Conservation (phyloP, 2,797 vertebrate species). For the Pipistrellus pygmaeus region DNA sequence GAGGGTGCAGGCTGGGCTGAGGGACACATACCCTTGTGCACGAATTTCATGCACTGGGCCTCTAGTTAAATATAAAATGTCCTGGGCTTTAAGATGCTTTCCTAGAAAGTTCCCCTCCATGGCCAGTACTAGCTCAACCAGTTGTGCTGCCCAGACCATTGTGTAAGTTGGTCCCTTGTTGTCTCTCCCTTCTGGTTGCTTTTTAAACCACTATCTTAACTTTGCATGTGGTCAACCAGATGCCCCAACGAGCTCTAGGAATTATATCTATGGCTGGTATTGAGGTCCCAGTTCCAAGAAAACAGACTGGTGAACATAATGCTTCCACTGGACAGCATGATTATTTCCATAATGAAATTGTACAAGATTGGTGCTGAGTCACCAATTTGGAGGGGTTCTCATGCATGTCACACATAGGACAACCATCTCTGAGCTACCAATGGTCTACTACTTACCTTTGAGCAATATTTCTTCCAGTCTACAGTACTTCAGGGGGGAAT, state of each 20-base stretch:
- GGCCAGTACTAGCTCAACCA: background rate
- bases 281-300: background rate
- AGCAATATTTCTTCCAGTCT: background rate
- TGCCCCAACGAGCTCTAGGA: background rate
- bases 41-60: no score
- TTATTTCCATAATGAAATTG: slow-evolving; percentile 35
- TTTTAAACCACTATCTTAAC: background rate
- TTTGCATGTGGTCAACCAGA: background rate
- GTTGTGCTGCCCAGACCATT: background rate
- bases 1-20: no score
- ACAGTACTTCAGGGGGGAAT: background rate
- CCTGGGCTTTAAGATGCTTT: background rate
- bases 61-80: background rate
- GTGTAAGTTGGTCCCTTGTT: background rate
- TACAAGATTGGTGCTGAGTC: background rate
- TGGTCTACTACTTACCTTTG: background rate
- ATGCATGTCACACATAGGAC: background rate
- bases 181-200: background rate
- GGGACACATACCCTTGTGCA: no score
- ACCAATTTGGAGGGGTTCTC: background rate
- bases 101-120: background rate
- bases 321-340: background rate
- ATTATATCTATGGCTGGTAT: background rate
- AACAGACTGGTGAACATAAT: background rate
- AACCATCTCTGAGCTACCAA: background rate